A percentile compares a stretch with the other conserved stretches of the same genome.
These are phyloP conservation scores for Psammodynastes pulverulentus DNA, from an alignment of 2,113 vertebrate genomes.

Conservation along the genomic window DNA sequence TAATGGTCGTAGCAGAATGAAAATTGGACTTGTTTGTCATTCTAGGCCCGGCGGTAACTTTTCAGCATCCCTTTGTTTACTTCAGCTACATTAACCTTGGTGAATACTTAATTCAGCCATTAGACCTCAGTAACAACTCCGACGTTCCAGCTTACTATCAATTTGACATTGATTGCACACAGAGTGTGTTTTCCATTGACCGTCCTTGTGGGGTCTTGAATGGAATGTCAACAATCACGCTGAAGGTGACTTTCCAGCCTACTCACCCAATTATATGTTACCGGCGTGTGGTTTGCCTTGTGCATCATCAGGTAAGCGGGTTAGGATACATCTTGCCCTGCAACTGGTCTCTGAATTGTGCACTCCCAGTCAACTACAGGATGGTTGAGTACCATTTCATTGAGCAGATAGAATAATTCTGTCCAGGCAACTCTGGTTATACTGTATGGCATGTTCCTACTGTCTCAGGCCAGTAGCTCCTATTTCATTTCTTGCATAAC, in stretches of 20 bases:
- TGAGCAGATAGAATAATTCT: background rate
- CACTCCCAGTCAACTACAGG: background rate
- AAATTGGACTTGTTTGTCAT: slow-evolving; percentile 13
- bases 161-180: slow-evolving; percentile 80
- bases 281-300: slow-evolving; percentile 81
- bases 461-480: background rate
- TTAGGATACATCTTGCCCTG: background rate
- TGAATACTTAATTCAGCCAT: slow-evolving; percentile 29
- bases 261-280: slow-evolving; percentile 74
- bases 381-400: background rate
- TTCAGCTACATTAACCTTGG: slow-evolving; percentile 78
- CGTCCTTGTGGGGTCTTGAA: slow-evolving; percentile 71
- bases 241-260: slow-evolving; percentile 80
- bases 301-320: slow-evolving; percentile 83
- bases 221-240: slow-evolving; percentile 59
- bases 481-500: background rate
- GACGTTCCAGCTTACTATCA: slow-evolving; percentile 77
- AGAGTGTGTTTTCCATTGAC: slow-evolving; percentile 85
- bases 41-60: slow-evolving; percentile 78
- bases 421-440: background rate
- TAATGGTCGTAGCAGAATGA: background rate
- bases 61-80: slow-evolving; percentile 73
- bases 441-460: background rate
- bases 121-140: slow-evolving; percentile 80
- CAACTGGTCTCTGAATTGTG: background rate